These are phyloP conservation scores for Anser cygnoides DNA, from an alignment of 2,113 vertebrate genomes.

Conservation along the genomic window DNA sequence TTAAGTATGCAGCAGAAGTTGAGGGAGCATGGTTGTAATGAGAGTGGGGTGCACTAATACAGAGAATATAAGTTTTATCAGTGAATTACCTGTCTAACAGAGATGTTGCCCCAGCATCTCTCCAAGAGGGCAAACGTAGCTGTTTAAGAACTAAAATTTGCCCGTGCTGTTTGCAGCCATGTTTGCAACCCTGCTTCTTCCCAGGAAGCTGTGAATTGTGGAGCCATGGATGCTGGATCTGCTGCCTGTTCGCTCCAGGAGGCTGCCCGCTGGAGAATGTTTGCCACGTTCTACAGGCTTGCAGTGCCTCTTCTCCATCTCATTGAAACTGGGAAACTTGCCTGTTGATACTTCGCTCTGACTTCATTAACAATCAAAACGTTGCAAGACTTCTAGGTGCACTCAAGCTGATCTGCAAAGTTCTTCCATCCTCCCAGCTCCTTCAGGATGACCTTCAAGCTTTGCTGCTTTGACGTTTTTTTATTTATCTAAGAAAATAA, in stretches of 20 bases:
- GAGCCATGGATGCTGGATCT: neutral
- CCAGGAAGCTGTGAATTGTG: neutral
- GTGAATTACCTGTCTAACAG: neutral
- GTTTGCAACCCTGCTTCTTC: neutral
- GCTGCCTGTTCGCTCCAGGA: neutral
- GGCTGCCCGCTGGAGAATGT: too few relatives aligned
- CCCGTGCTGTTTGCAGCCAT: neutral
- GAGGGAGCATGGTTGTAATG: rapidly evolving
- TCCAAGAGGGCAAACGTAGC: neutral
- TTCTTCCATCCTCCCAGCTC: neutral
- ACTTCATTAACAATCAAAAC: neutral
- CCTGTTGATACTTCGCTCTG: neutral
- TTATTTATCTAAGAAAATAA: neutral
- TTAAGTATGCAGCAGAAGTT: neutral
- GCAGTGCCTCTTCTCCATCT: neutral
- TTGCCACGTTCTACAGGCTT: neutral
- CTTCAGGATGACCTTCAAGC: neutral
- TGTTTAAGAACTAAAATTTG: neutral
- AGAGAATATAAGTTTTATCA: rapidly evolving
- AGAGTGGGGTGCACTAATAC: neutral
- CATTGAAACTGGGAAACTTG: neutral
- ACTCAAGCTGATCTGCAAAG: neutral
- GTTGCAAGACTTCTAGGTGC: neutral
- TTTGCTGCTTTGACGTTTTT: neutral
- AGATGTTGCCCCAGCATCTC: neutral